phyloP scores from a whole-genome alignment of 2,113 vertebrate species.

The Bos indicus region DNA sequence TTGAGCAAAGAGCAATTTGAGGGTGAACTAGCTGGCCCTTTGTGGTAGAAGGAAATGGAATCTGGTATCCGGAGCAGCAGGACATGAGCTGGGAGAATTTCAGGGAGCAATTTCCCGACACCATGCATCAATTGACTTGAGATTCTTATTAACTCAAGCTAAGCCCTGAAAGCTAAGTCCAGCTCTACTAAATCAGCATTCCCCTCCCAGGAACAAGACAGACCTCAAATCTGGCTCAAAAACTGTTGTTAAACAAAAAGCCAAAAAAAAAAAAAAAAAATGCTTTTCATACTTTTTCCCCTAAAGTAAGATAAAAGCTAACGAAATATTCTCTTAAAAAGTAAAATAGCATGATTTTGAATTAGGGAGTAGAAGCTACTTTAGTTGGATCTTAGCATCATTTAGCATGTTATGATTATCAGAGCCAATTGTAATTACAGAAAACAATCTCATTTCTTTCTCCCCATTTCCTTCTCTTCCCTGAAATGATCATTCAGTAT shows the following conservation, averaged over 20 bases:
- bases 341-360: neutral
- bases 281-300: neutral
- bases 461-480: neutral
- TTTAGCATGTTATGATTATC: neutral
- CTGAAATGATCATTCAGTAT: neutral
- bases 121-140: slow-evolving; percentile 77
- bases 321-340: neutral
- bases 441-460: neutral
- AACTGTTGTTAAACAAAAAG: neutral
- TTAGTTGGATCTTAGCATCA: neutral
- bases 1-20: neutral
- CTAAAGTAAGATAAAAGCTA: slow-evolving; percentile 7
- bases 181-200: slow-evolving; percentile 69
- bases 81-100: slow-evolving; percentile 76
- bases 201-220: slow-evolving; percentile 36
- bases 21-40: neutral
- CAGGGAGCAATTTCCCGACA: slow-evolving; percentile 68
- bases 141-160: slow-evolving; percentile 86
- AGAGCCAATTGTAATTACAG: neutral
- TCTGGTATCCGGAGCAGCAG: slow-evolving; percentile 56
- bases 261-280: neutral
- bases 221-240: slow-evolving; percentile 44
- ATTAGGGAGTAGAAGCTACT: neutral
- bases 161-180: slow-evolving; percentile 69
- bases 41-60: slow-evolving; percentile 66